A percentile compares a stretch with the other conserved stretches of the same genome.
These are phyloP conservation scores for Drosophila robusta DNA, from an alignment of 2,888 invertebrate genomes.

Conservation along the genomic window DNA sequence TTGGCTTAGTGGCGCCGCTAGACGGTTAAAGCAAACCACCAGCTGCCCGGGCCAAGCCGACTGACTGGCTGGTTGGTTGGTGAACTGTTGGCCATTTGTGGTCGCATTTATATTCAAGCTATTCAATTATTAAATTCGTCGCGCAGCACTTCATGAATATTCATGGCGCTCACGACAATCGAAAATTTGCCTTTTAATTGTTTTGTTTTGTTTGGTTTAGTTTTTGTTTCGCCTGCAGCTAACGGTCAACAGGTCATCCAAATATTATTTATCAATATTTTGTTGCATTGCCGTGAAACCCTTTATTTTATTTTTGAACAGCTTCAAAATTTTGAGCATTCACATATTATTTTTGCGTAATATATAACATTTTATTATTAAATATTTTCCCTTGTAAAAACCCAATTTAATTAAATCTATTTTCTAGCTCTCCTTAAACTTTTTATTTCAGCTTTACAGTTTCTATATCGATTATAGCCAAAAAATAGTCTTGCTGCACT, in stretches of 20 bases:
- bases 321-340: not conserved
- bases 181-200: slow-evolving; percentile 71
- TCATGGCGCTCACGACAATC: slow-evolving; percentile 70
- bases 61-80: slow-evolving; percentile 4
- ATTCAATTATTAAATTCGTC: slow-evolving; percentile 70
- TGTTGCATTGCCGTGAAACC: not conserved
- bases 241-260: slow-evolving; percentile 43
- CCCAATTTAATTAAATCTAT: too few species aligned
- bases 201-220: slow-evolving; percentile 43
- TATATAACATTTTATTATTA: too few species aligned
- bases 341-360: not conserved
- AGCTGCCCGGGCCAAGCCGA: slow-evolving; percentile 3
- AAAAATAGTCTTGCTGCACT: too few species aligned
- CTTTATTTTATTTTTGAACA: not conserved
- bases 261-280: slow-evolving; percentile 6
- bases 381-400: too few species aligned
- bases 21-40: slow-evolving; percentile 24
- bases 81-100: slow-evolving; percentile 46
- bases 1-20: slow-evolving; percentile 43
- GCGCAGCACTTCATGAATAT: slow-evolving; percentile 68
- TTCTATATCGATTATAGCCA: too few species aligned
- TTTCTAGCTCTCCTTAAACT: too few species aligned
- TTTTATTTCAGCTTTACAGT: too few species aligned
- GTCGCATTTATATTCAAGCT: slow-evolving; percentile 69
- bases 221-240: slow-evolving; percentile 23